phyloP scores from a whole-genome alignment of 2,797 vertebrate species.

The Spondyliosoma cantharus region DNA sequence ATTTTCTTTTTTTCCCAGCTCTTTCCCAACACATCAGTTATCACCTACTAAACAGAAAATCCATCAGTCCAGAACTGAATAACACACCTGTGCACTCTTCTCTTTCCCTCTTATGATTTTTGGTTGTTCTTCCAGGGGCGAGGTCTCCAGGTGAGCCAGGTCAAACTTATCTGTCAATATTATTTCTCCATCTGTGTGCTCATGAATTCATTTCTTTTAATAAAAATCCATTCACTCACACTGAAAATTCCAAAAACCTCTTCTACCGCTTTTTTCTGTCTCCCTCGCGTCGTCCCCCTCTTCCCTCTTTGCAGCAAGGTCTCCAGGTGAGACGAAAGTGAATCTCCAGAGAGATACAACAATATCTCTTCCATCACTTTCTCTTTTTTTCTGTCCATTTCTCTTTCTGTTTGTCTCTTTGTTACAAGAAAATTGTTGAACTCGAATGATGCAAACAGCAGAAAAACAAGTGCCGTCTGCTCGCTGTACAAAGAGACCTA shows the following conservation, averaged over 20 bases:
- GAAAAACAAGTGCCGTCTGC: conserved; percentile 67
- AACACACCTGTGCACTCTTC: conserved; percentile 58
- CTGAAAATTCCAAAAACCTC: conserved; percentile 25
- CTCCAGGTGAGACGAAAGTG: conserved; percentile 80
- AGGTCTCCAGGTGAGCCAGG: conserved; percentile 85
- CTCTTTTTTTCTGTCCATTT: conserved; percentile 1
- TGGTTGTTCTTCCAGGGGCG: conserved; percentile 67
- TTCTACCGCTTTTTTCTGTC: conserved; percentile 8
- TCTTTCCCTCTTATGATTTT: conserved; percentile 66
- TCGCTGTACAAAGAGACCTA: conserved; percentile 42
- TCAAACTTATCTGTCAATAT: conserved; percentile 61
- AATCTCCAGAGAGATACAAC: conserved; percentile 65
- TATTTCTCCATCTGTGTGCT: conserved; percentile 32
- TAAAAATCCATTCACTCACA: conserved; percentile 38
- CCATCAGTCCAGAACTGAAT: conserved; percentile 22
- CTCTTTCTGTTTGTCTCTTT: conserved; percentile 12
- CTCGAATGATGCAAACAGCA: conserved; percentile 40
- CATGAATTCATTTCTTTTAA: conserved; percentile 40
- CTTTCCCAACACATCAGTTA: conserved; percentile 42
- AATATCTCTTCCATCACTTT: conserved; percentile 52
- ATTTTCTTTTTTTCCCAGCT: conserved; percentile 44
- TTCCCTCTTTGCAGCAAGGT: conserved; percentile 76
- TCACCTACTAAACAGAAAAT: conserved; percentile 46
- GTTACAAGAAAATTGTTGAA: conserved; percentile 14
- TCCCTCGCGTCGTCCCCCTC: conserved; percentile 40